Evolutionary conservation across 1,140 invertebrate genomes (phyloP).

Genomic region (Dinothrombium tinctorium): DNA sequence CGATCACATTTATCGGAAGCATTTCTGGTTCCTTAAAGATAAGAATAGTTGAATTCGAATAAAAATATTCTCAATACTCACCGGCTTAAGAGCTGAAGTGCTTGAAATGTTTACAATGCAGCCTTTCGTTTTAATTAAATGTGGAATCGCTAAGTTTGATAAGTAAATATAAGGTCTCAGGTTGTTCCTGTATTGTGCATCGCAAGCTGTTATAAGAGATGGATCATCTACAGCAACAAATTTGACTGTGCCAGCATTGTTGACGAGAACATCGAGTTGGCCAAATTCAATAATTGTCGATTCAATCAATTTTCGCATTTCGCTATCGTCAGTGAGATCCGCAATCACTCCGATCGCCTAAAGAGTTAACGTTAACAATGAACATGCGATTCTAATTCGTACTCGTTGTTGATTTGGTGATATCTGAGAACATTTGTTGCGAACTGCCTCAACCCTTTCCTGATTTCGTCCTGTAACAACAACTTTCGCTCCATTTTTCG

Average conservation of each 20-base stretch:
- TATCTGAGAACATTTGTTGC: conserved; percentile 1
- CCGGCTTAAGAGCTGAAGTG: conserved; percentile 47
- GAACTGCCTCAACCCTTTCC: conserved; percentile 25
- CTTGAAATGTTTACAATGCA: conserved; percentile 74
- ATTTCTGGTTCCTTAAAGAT: not conserved
- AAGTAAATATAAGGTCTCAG: conserved; percentile 19
- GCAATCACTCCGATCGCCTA: conserved; percentile 6
- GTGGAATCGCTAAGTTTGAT: conserved; percentile 52
- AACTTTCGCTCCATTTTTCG: conserved; percentile 39
- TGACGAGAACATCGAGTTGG: conserved; percentile 49
- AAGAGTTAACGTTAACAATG: too few species aligned
- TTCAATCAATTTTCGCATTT: conserved; percentile 17
- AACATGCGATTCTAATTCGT: not conserved
- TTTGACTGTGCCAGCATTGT: conserved; percentile 49
- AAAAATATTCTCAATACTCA: conserved; percentile 16
- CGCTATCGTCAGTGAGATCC: conserved; percentile 15
- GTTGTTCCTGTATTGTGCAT: not conserved
- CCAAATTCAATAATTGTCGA: conserved; percentile 30
- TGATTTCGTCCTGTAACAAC: conserved; percentile 46
- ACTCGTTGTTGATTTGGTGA: not conserved
- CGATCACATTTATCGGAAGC: conserved; percentile 19
- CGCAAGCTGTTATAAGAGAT: not conserved
- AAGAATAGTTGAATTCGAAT: not conserved
- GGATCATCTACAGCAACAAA: conserved; percentile 1
- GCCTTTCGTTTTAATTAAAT: conserved; percentile 51